Conservation (phyloP, 2,888 invertebrate species). For the Mesochorus sp. region DNA sequence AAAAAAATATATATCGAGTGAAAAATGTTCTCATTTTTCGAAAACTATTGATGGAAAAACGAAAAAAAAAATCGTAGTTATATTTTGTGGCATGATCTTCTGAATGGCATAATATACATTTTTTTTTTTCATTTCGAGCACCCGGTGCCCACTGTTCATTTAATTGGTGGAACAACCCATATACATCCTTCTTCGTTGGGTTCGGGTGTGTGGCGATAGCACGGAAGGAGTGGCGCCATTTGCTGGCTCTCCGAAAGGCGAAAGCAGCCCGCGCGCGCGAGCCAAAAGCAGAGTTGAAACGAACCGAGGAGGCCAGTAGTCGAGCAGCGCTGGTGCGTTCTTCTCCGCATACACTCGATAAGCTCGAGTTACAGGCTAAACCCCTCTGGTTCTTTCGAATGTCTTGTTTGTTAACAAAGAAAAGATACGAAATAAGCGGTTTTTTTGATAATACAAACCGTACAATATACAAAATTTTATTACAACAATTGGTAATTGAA, state of each 20-base stretch:
- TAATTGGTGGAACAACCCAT: background rate
- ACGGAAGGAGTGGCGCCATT: conserved; percentile 62
- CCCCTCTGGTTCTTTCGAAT: background rate
- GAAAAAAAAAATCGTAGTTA: no score
- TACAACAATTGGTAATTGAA: background rate
- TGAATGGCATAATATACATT: no score
- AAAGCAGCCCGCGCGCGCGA: conserved; percentile 33
- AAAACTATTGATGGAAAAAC: no score
- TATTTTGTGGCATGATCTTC: no score
- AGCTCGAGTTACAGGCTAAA: background rate
- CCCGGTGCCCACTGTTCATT: no score
- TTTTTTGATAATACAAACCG: background rate
- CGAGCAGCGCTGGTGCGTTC: conserved; percentile 59
- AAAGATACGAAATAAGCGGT: background rate
- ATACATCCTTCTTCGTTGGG: background rate
- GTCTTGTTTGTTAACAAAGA: background rate
- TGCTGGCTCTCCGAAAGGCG: conserved; percentile 49
- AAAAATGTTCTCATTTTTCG: no score
- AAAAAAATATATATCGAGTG: no score
- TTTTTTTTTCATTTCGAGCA: no score
- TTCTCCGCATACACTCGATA: conserved; percentile 43
- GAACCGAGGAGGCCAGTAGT: conserved; percentile 50
- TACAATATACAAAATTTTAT: background rate
- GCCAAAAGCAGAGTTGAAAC: conserved; percentile 34
- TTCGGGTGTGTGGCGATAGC: conserved; percentile 52